Base-by-base conservation (phyloP, 2,797 vertebrate genomes). In the Myripristis murdjan region DNA sequence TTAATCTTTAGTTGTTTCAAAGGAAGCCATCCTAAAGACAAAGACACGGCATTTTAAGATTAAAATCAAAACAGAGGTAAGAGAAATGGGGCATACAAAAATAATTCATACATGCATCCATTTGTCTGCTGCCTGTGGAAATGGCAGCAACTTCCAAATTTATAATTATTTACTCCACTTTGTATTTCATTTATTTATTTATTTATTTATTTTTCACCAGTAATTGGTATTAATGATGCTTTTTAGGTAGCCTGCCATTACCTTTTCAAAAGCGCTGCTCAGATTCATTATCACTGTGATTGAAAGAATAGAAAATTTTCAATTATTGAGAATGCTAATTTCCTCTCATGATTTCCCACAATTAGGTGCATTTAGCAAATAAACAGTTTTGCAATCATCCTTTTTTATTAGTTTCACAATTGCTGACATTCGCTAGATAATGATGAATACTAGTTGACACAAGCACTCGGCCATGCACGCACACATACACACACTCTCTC, bases 381-480 rank as follows among this genome's bases (percentile, higher is more conserved):
- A 41, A 57, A 44, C 28, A 24, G 12, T 31, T 4, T 41, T 48
- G n/a, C 37, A 7, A 48, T 11, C 23, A 33, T 68, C 6, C n/a
- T 46, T 47, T 1, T 56, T 37, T 39, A 37, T 39, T n/a, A 33
- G 9, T 44, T 69, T 51, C 41, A 7, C 37, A 55, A 23, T 74
- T 64, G 69, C 16, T 44, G 33, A 60, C 43, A 51, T 15, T 5
- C 59, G 63, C 1, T 20, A 57, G 16, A 58, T n/a, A 37, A 49
- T 69, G 28, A 70, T 62, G 11, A 33, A 62, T 37, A 2, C 18
- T 18, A 33, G 24, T 24, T 14, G 18, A 63, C 18, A 16, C 12
- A 62, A 18, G 5, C 11, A 0, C n/a, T n/a, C n/a, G n/a, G 39
- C 39, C 37, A 51, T 22, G 56, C 18, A 11, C 37, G 56, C 49